Conservation (phyloP, 2,113 vertebrate species). For the Eudyptes chrysolophus region DNA sequence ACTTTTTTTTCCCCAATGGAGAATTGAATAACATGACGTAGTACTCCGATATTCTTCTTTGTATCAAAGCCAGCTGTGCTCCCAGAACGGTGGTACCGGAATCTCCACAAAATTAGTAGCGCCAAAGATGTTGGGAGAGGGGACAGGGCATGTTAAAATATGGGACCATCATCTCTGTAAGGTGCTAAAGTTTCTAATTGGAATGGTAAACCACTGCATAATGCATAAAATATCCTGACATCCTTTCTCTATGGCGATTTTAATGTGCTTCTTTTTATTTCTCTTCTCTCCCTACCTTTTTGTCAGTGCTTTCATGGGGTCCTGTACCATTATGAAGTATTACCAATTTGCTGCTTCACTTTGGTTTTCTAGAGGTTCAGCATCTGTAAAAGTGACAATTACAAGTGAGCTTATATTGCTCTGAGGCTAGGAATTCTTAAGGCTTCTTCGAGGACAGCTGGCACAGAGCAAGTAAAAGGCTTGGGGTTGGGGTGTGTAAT, state of each 20-base stretch:
- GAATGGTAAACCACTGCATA: background rate
- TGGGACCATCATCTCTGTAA: background rate
- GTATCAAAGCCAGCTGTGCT: background rate
- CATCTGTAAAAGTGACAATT: background rate
- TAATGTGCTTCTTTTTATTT: background rate
- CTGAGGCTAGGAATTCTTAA: background rate
- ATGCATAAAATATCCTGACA: background rate
- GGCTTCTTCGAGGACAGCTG: background rate
- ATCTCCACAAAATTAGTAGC: background rate
- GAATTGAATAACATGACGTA: background rate
- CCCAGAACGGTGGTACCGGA: background rate
- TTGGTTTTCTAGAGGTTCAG: background rate
- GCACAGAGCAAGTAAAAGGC: background rate
- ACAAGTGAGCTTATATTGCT: background rate
- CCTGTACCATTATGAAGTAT: background rate
- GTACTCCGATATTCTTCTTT: background rate
- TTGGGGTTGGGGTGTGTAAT: background rate
- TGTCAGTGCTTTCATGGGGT: background rate
- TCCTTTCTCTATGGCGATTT: background rate
- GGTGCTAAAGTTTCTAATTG: background rate
- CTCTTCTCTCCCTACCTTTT: background rate
- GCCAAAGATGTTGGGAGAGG: background rate
- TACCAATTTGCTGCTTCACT: background rate
- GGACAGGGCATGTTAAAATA: background rate
- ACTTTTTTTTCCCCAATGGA: background rate